phyloP scores from a whole-genome alignment of 1,140 invertebrate species.

The Homarus americanus region DNA sequence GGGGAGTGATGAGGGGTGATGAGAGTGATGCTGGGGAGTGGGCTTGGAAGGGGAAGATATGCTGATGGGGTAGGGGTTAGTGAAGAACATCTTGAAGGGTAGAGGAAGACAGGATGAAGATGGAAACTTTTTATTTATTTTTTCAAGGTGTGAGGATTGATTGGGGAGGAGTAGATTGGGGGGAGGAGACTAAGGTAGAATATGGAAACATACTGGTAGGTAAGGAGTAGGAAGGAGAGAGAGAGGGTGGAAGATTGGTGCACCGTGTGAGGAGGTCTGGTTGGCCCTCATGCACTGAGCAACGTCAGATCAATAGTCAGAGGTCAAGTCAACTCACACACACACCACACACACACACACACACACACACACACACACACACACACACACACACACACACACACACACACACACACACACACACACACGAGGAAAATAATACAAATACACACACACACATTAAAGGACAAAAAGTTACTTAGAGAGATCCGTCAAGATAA shows the following conservation, averaged over 20 bases:
- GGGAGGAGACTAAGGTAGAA: background rate
- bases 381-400: conserved; percentile 29
- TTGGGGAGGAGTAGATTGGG: background rate
- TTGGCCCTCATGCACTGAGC: conserved; percentile 9
- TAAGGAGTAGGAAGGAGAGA: background rate
- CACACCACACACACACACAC: background rate
- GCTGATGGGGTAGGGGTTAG: background rate
- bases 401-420: conserved; percentile 4
- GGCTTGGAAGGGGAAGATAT: background rate
- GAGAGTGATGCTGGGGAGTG: background rate
- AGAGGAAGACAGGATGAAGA: background rate
- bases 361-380: background rate
- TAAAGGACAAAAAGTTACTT: too few species aligned
- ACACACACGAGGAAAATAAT: background rate
- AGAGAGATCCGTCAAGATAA: too few species aligned
- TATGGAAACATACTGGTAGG: background rate
- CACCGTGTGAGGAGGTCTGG: background rate
- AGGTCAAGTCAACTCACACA: conserved; percentile 2
- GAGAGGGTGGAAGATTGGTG: background rate
- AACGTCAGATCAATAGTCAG: background rate
- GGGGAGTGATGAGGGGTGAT: background rate
- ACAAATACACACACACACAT: too few species aligned
- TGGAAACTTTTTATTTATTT: too few species aligned
- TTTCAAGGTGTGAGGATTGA: background rate
- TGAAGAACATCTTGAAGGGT: background rate